phyloP scores from a whole-genome alignment of 1,140 invertebrate genomes.

The Lysiphlebus fabarum region DNA sequence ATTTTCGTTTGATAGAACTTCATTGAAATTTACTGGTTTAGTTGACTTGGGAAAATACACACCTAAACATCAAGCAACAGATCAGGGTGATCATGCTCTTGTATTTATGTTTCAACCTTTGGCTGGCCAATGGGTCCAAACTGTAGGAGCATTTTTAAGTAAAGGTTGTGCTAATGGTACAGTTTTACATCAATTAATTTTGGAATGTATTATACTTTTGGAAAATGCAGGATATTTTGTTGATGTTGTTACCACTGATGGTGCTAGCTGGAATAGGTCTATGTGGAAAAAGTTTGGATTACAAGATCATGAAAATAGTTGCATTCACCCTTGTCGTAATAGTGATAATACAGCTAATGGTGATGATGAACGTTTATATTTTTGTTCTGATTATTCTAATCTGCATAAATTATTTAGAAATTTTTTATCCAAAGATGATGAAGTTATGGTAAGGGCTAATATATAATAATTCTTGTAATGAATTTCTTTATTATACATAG shows the following conservation, averaged over 20 bases:
- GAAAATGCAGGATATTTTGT: slow-evolving; percentile 25
- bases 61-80: slow-evolving; percentile 26
- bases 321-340: slow-evolving; percentile 13
- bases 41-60: slow-evolving; percentile 35
- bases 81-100: slow-evolving; percentile 35
- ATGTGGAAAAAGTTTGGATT: slow-evolving; percentile 28
- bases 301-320: slow-evolving; percentile 10
- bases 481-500: background rate
- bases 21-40: slow-evolving; percentile 28
- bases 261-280: slow-evolving; percentile 28
- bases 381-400: slow-evolving; percentile 28
- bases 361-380: slow-evolving; percentile 15
- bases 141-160: slow-evolving; percentile 25
- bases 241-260: slow-evolving; percentile 26
- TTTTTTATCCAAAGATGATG: background rate
- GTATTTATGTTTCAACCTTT: slow-evolving; percentile 43
- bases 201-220: slow-evolving; percentile 26
- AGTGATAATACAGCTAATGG: background rate
- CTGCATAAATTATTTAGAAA: slow-evolving; percentile 22
- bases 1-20: slow-evolving; percentile 23
- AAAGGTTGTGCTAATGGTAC: slow-evolving; percentile 18
- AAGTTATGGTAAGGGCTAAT: slow-evolving; percentile 9
- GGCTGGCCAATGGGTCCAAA: slow-evolving; percentile 32
- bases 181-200: slow-evolving; percentile 19
- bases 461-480: background rate